These are phyloP conservation scores for Microhierax caerulescens DNA, from an alignment of 2,797 vertebrate genomes.

Conservation along the genomic window DNA sequence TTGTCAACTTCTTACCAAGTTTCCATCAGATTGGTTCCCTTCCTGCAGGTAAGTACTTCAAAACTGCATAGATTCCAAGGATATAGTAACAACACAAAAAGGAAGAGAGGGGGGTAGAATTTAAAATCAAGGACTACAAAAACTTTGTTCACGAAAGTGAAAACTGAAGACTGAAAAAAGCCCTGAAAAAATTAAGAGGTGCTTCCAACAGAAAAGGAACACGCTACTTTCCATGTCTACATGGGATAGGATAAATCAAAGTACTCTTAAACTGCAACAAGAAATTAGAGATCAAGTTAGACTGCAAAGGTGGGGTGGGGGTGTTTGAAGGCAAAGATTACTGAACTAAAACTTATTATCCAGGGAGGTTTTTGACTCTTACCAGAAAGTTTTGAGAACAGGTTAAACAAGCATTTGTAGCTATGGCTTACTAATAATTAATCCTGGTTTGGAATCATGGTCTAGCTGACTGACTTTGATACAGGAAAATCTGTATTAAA, in stretches of 20 bases:
- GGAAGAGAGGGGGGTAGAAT: not conserved
- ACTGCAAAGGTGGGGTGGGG: fast-evolving
- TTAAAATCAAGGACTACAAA: not conserved
- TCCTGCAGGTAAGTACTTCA: not conserved
- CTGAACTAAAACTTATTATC: not conserved
- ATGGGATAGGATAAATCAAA: not conserved
- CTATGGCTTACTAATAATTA: not conserved
- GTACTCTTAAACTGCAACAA: not conserved
- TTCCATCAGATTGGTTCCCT: not conserved
- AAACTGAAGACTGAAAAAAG: not conserved
- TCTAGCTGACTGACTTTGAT: not conserved
- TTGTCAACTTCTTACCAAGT: not conserved
- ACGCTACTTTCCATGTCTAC: not conserved
- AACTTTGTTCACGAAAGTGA: not conserved
- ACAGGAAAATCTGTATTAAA: not conserved
- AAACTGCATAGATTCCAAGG: not conserved
- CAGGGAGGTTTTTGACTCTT: not conserved
- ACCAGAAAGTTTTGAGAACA: not conserved
- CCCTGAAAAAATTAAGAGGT: not conserved
- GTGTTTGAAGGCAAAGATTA: not conserved
- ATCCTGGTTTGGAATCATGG: not conserved
- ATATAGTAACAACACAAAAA: not conserved
- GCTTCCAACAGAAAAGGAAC: not conserved
- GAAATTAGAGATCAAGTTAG: not conserved
- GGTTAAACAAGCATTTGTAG: not conserved